Conservation (phyloP, 2,797 vertebrate genomes). For the Sebastes elongatus region DNA sequence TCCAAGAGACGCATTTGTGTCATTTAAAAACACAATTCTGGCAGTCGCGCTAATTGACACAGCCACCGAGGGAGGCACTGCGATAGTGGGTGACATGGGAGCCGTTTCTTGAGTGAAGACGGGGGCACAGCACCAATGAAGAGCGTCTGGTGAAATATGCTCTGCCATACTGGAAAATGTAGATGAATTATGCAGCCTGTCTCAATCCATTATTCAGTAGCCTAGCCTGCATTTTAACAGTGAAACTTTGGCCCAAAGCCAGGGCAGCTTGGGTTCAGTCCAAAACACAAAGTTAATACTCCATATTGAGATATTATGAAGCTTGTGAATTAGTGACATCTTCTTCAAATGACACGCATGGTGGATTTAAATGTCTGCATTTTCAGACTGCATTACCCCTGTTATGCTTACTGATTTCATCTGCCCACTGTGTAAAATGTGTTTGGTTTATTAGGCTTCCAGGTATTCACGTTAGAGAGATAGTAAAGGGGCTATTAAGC, state of each 20-base stretch:
- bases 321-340: neutral
- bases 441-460: neutral
- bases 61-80: constrained; percentile 8
- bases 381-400: neutral
- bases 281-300: constrained; percentile 13
- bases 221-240: constrained; percentile 66
- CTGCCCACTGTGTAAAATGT: neutral
- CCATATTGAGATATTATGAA: neutral
- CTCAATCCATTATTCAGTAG: constrained; percentile 79
- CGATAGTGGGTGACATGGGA: constrained; percentile 38
- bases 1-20: constrained; percentile 14
- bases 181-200: constrained; percentile 81
- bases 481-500: neutral
- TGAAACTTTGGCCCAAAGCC: constrained; percentile 60
- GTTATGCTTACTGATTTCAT: neutral
- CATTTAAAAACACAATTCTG: constrained; percentile 40
- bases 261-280: constrained; percentile 20
- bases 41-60: constrained; percentile 26
- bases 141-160: constrained; percentile 73
- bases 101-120: constrained; percentile 16
- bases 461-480: neutral
- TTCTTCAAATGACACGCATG: neutral
- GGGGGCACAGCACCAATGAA: neutral
- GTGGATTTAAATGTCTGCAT: neutral
- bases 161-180: constrained; percentile 71